Evolutionary conservation across 2,888 invertebrate species (phyloP).

Genomic region (Microdon myrmicae): DNA sequence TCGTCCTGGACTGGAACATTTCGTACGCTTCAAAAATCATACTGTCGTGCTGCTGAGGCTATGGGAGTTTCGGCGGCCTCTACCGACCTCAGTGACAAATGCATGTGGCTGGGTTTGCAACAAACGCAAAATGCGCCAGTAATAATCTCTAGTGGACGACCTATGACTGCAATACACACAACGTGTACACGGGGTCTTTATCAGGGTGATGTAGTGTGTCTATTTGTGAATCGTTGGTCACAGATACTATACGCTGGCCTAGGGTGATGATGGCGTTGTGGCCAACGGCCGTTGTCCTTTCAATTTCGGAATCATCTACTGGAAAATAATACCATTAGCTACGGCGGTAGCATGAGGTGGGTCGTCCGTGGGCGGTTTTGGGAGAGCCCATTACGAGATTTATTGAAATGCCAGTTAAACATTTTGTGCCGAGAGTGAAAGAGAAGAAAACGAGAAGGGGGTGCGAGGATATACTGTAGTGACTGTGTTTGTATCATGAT

Average conservation of each 20-base stretch:
- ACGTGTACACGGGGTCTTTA: background rate
- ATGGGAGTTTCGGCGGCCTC: background rate
- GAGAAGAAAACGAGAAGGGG: slow-evolving; percentile 34
- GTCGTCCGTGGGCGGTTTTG: background rate
- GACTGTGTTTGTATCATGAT: slow-evolving; percentile 5
- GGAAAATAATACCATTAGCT: slow-evolving; percentile 46
- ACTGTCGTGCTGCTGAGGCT: slow-evolving; percentile 11
- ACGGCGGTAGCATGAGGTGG: background rate
- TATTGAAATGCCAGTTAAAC: slow-evolving; percentile 28
- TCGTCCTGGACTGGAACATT: slow-evolving; percentile 8
- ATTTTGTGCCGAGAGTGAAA: slow-evolving; percentile 26
- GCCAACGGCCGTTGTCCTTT: slow-evolving; percentile 39
- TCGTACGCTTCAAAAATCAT: slow-evolving; percentile 35
- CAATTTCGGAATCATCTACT: slow-evolving; percentile 41
- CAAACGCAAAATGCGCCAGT: slow-evolving; percentile 46
- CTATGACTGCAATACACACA: slow-evolving; percentile 20
- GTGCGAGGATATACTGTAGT: slow-evolving; percentile 19
- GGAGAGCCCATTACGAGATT: slow-evolving; percentile 20
- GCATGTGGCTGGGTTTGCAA: slow-evolving; percentile 47
- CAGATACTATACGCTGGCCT: slow-evolving; percentile 38
- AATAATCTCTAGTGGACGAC: slow-evolving; percentile 41
- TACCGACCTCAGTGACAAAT: slow-evolving; percentile 38
- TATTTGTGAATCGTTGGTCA: slow-evolving; percentile 10
- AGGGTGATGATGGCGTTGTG: slow-evolving; percentile 46
- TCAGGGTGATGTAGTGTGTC: background rate